Evolutionary conservation across 53 echinoderm and acorn worm genomes (phyloP).

Genomic region (Hippasteria phrygiana): DNA sequence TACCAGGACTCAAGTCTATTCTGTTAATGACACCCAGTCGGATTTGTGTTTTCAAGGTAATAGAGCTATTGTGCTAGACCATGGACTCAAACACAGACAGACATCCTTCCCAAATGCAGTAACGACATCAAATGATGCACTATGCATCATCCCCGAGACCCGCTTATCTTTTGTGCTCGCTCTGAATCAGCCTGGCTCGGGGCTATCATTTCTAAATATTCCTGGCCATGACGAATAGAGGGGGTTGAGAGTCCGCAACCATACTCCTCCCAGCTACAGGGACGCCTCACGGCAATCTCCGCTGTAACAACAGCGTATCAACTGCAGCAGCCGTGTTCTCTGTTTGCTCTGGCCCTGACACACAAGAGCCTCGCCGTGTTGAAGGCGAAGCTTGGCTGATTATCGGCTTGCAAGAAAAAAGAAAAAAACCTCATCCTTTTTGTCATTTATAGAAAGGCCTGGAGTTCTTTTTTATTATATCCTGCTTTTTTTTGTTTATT

Average conservation of each 20-base stretch:
- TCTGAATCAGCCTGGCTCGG: constrained; percentile 34
- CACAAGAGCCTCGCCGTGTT: neutral
- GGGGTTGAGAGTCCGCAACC: constrained; percentile 38
- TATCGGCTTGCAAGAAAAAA: neutral
- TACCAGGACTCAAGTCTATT: neutral
- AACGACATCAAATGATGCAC: constrained; percentile 35
- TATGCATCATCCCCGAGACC: constrained; percentile 43
- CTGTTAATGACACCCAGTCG: neutral
- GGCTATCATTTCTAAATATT: constrained; percentile 61
- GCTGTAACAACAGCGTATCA: constrained; percentile 44
- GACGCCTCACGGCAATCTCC: neutral
- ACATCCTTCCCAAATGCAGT: neutral
- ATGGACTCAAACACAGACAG: neutral
- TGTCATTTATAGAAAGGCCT: constrained; percentile 24
- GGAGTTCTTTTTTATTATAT: constrained; percentile 1
- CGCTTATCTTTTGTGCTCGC: neutral
- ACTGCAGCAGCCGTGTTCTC: neutral
- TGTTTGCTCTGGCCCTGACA: constrained; percentile 29
- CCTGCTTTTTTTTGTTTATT: neutral
- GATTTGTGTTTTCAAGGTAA: neutral
- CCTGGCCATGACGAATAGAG: constrained; percentile 23
- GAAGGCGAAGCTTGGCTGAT: neutral
- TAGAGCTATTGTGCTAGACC: neutral
- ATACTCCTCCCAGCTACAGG: neutral
- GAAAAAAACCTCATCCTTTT: neutral